These are phyloP conservation scores for Thamnophis sirtalis DNA, from an alignment of 2,113 vertebrate genomes.

Conservation along the genomic window DNA sequence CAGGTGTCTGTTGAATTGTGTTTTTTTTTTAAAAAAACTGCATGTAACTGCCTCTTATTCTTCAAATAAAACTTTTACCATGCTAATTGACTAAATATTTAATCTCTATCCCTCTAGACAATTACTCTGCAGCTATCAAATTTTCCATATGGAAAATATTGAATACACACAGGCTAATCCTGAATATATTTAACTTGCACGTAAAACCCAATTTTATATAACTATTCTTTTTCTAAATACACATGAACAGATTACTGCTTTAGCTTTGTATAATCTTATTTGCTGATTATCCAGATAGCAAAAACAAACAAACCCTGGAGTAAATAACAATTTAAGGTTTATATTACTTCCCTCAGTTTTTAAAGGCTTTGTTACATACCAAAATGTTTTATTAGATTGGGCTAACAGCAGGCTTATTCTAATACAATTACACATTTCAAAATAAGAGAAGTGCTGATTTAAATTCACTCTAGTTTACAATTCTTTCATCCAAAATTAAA, in stretches of 20 bases:
- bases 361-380: background rate
- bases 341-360: background rate
- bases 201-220: background rate
- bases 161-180: background rate
- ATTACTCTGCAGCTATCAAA: background rate
- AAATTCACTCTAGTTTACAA: background rate
- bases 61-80: background rate
- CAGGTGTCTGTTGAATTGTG: background rate
- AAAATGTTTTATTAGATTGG: background rate
- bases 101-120: background rate
- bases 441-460: background rate
- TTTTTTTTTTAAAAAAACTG: background rate
- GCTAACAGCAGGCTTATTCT: background rate
- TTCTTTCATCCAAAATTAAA: background rate
- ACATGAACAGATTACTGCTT: background rate
- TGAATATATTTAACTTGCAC: background rate
- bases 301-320: background rate
- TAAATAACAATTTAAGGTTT: background rate
- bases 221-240: background rate
- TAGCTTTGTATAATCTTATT: background rate
- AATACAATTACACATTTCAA: background rate
- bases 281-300: background rate
- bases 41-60: background rate
- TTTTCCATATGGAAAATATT: background rate
- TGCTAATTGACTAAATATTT: background rate